Evolutionary conservation across 2,797 vertebrate species (phyloP).

Genomic region (Falco rusticolus): DNA sequence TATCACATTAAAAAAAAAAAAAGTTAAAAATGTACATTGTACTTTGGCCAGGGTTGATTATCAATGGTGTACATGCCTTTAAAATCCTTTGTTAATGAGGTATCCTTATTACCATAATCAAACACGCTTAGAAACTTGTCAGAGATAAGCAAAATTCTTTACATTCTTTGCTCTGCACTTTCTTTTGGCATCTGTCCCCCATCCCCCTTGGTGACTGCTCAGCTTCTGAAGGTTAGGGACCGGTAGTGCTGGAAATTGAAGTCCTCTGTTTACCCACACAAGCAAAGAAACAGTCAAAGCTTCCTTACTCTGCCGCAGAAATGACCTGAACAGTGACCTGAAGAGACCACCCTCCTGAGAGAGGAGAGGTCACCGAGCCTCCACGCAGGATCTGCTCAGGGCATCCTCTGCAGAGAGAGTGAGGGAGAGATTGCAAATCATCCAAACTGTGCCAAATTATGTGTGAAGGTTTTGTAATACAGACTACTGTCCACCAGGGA

Average conservation of each 20-base stretch:
- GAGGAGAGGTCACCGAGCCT: slow-evolving; percentile 52
- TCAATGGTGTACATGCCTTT: slow-evolving; percentile 44
- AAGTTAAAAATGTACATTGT: neutral
- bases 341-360: slow-evolving; percentile 67
- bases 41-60: slow-evolving; percentile 44
- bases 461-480: slow-evolving; percentile 70
- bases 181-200: slow-evolving; percentile 41
- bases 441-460: slow-evolving; percentile 62
- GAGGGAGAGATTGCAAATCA: slow-evolving; percentile 51
- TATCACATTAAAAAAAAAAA: neutral
- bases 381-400: slow-evolving; percentile 22
- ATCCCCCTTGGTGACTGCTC: neutral
- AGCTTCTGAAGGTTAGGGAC: slow-evolving; percentile 54
- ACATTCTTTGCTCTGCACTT: slow-evolving; percentile 57
- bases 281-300: slow-evolving; percentile 37
- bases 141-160: slow-evolving; percentile 69
- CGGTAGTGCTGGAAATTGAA: slow-evolving; percentile 30
- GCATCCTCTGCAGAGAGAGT: slow-evolving; percentile 24
- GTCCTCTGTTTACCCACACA: slow-evolving; percentile 36
- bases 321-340: slow-evolving; percentile 54
- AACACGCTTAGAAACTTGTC: slow-evolving; percentile 57
- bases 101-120: slow-evolving; percentile 64
- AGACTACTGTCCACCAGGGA: slow-evolving; percentile 61
- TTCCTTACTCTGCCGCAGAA: slow-evolving; percentile 27
- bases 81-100: slow-evolving; percentile 57